phyloP scores from a whole-genome alignment of 2,888 invertebrate genomes.

The Aricia artaxerxes region DNA sequence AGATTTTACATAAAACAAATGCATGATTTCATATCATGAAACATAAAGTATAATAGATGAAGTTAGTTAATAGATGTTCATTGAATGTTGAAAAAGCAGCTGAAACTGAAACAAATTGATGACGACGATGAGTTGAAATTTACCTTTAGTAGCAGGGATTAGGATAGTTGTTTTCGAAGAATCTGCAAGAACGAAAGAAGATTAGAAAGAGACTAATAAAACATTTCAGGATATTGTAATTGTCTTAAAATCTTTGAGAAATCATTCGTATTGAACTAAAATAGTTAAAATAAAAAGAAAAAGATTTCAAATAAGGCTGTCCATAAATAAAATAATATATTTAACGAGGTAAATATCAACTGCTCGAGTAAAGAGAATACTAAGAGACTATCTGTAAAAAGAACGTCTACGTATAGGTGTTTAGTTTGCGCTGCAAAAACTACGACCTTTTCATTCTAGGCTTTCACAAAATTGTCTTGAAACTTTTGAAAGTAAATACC shows the following conservation, averaged over 20 bases:
- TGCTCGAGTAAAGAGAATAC: background rate
- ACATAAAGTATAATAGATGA: constrained; percentile 32
- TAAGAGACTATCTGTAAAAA: background rate
- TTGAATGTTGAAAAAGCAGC: constrained; percentile 31
- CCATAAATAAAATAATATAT: constrained; percentile 29
- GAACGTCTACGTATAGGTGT: constrained; percentile 7
- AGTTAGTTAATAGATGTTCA: constrained; percentile 36
- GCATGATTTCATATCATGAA: constrained; percentile 62
- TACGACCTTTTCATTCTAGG: constrained; percentile 64
- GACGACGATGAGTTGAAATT: constrained; percentile 14
- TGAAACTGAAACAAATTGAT: constrained; percentile 32
- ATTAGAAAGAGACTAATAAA: background rate
- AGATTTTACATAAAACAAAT: constrained; percentile 53
- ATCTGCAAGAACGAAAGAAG: background rate
- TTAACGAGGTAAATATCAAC: constrained; percentile 35
- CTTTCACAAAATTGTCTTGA: constrained; percentile 49
- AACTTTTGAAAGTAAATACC: constrained; percentile 37
- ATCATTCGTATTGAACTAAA: background rate
- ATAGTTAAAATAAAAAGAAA: background rate
- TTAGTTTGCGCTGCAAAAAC: constrained; percentile 35
- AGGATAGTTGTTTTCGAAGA: background rate
- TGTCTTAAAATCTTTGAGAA: background rate
- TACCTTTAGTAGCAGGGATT: background rate
- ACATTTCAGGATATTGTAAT: background rate
- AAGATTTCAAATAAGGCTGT: background rate